These are phyloP conservation scores for Pipistrellus pygmaeus DNA, from an alignment of 2,797 vertebrate species.

Conservation along the genomic window DNA sequence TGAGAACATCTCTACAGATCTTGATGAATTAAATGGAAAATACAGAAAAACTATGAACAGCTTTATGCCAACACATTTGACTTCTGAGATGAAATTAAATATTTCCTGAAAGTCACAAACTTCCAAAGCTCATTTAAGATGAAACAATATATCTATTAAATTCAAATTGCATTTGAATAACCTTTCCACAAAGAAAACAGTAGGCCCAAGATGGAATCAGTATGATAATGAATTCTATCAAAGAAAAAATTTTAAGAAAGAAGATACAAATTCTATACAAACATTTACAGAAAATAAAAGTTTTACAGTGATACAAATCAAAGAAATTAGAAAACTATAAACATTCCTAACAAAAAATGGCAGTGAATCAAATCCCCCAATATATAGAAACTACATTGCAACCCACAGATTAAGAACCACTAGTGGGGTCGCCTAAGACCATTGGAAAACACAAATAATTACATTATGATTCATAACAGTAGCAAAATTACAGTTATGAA, in stretches of 20 bases:
- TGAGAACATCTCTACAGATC: not conserved
- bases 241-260: not conserved
- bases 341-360: constrained; percentile 3
- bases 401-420: too few relatives aligned
- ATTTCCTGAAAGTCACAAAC: not conserved
- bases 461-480: too few relatives aligned
- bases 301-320: not conserved
- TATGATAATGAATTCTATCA: not conserved
- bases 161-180: not conserved
- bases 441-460: too few relatives aligned
- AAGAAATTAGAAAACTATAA: not conserved
- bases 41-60: constrained; percentile 9
- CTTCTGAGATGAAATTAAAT: constrained; percentile 9
- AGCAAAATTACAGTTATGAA: too few relatives aligned
- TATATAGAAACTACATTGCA: not conserved
- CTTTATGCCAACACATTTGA: not conserved
- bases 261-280: not conserved
- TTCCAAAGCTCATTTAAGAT: constrained; percentile 3
- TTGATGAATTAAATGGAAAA: not conserved
- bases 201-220: not conserved
- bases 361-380: constrained; percentile 9
- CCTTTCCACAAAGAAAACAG: constrained; percentile 23
- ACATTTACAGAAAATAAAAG: not conserved
- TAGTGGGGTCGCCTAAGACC: too few relatives aligned
- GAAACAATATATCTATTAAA: not conserved